phyloP scores from a whole-genome alignment of 2,113 vertebrate genomes.

The Heterotilapia buettikoferi region DNA sequence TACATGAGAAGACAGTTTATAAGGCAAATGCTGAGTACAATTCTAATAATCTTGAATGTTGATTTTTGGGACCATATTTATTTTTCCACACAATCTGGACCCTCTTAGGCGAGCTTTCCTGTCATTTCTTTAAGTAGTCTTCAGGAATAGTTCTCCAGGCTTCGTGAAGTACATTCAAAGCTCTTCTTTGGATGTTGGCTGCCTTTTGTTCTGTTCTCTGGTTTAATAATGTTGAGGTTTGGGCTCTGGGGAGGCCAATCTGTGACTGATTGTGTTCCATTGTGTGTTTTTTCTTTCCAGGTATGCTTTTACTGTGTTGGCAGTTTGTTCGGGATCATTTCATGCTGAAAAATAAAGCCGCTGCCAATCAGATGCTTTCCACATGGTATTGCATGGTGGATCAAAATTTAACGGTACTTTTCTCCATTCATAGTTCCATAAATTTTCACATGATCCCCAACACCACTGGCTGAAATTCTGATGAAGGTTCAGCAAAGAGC shows the following conservation, averaged over 20 bases:
- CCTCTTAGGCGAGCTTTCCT: not conserved
- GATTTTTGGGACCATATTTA: not conserved
- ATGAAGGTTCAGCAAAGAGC: rapidly evolving
- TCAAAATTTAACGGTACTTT: not conserved
- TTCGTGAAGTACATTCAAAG: not conserved
- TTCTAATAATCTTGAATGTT: not conserved
- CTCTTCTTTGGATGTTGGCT: not conserved
- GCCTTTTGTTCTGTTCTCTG: not conserved
- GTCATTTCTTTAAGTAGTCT: not conserved
- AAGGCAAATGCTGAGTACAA: not conserved
- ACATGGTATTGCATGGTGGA: not conserved
- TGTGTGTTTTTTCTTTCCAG: not conserved
- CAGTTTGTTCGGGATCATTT: not conserved
- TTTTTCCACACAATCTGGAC: not conserved
- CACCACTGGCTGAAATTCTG: rapidly evolving
- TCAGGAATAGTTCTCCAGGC: not conserved
- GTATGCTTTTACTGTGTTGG: not conserved
- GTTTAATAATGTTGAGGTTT: not conserved
- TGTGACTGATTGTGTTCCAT: not conserved
- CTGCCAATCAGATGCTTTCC: not conserved
- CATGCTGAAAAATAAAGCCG: not conserved
- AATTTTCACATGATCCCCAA: not conserved
- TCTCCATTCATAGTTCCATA: not conserved
- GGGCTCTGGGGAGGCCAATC: not conserved
- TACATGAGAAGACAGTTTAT: not conserved